phyloP scores from a whole-genome alignment of 1,140 invertebrate genomes.

The Penaeus chinensis region DNA sequence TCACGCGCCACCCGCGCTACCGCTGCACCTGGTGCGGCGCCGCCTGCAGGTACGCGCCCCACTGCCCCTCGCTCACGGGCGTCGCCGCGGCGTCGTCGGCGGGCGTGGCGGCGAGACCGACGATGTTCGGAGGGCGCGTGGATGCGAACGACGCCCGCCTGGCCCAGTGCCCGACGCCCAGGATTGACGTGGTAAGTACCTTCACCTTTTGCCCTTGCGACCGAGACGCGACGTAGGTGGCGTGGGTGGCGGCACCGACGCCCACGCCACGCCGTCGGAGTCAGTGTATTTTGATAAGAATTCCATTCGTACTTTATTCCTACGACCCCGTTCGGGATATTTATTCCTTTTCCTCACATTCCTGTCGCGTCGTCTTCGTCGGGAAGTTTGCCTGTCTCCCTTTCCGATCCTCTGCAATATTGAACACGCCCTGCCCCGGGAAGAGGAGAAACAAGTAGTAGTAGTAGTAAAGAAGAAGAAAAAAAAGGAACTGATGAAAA shows the following conservation, averaged over 20 bases:
- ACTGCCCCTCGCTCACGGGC: constrained; percentile 79
- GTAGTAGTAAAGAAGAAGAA: too few relatives aligned
- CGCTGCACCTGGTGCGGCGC: constrained; percentile 93
- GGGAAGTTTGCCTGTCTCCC: not conserved
- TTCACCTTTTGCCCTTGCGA: not conserved
- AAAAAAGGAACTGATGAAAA: too few relatives aligned
- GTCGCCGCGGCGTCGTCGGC: constrained; percentile 90
- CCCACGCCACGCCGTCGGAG: constrained; percentile 7
- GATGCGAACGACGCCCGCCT: constrained; percentile 69
- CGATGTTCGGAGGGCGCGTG: constrained; percentile 80
- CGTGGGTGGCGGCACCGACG: not conserved
- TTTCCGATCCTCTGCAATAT: too few relatives aligned
- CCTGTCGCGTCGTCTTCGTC: not conserved
- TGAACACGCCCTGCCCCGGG: too few relatives aligned
- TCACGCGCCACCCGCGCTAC: constrained; percentile 84
- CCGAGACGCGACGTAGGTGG: not conserved
- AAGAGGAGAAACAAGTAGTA: too few relatives aligned
- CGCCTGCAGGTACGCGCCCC: constrained; percentile 85
- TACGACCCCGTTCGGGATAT: constrained; percentile 1
- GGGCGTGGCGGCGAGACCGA: constrained; percentile 88
- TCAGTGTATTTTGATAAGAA: constrained; percentile 20
- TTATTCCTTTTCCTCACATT: not conserved
- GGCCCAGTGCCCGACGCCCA: constrained; percentile 84
- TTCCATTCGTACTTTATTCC: constrained; percentile 18
- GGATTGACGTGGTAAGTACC: constrained; percentile 85